Evolutionary conservation across 2,113 vertebrate genomes (phyloP), one percentile per base, ranked within the genome.

Genomic region (Trematomus loennbergii): DNA sequence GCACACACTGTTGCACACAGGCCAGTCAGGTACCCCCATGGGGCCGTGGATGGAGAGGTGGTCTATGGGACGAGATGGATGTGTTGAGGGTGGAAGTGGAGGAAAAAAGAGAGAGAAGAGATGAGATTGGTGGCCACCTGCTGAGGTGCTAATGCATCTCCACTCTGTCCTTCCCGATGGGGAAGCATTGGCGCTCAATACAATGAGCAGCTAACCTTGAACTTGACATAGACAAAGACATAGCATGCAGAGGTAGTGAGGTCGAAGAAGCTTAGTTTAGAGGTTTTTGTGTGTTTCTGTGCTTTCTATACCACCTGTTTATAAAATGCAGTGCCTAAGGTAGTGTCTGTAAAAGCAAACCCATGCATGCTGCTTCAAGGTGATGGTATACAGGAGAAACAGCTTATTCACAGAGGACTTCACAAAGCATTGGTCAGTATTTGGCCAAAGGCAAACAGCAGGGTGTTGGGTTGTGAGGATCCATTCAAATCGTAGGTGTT

Each of bases 61-160:
- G 72, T 84, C 48, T 40, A 43, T 64, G 43, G 80, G 66, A 77
- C 7, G 55, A 72, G 73, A 82, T 72, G 72, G 36, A 71, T 25
- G 66, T 79, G 77, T 72, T 4, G 45, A 75, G 81, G 77, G 62
- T 65, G 53, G 61, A 61, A 63, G 63, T 40, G 33, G 45, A 46
- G 69, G 29, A 4, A 79, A 66, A 64, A 83, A 77, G 65, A 72
- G 79, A 86, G 68, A 11, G 71, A 61, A 76, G 74, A 72, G 86
- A 92, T 84, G 83, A 86, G 90, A 91, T 84, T 90, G 90, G 79
- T 72, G 81, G 86, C 87, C 84, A 64, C 93, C 93, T 85, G 80
- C 93, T 2, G 93, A 94, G 93, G 89, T 92, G 91, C 92, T 94
- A 95, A 94, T 95, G 93, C 93, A 91, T 91, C 92, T 87, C 82